Evolutionary conservation across 1,140 invertebrate species (phyloP).

Genomic region (Lethrus apterus): DNA sequence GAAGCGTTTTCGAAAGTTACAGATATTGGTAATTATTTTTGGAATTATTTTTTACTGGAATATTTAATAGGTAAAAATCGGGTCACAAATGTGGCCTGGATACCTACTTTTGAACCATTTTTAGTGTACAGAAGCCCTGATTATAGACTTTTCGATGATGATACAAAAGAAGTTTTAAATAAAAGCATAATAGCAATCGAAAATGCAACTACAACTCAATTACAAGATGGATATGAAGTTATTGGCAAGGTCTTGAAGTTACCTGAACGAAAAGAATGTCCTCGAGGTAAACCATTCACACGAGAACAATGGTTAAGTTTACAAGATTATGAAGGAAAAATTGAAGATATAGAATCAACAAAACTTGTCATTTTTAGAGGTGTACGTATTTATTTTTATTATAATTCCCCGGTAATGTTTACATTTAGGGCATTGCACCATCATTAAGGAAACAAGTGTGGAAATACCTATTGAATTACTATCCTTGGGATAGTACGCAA

Average conservation of each 20-base stretch:
- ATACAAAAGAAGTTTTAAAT: slow-evolving; percentile 52
- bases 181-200: slow-evolving; percentile 44
- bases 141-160: slow-evolving; percentile 45
- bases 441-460: slow-evolving; percentile 79
- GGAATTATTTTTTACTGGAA: slow-evolving; percentile 13
- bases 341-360: slow-evolving; percentile 59
- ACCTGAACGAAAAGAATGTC: slow-evolving; percentile 49
- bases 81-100: background rate
- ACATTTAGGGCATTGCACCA: slow-evolving; percentile 47
- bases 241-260: slow-evolving; percentile 52
- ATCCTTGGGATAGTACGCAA: slow-evolving; percentile 74
- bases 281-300: slow-evolving; percentile 61
- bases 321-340: slow-evolving; percentile 67
- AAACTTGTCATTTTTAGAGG: slow-evolving; percentile 85
- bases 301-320: slow-evolving; percentile 70
- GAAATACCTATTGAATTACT: slow-evolving; percentile 91
- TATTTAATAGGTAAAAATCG: slow-evolving; percentile 10
- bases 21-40: slow-evolving; percentile 50
- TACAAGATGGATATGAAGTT: slow-evolving; percentile 61
- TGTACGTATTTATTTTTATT: slow-evolving; percentile 49
- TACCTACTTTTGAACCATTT: background rate
- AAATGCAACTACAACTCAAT: slow-evolving; percentile 38
- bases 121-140: slow-evolving; percentile 48
- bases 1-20: slow-evolving; percentile 79
- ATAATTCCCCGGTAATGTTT: background rate